A percentile compares a stretch with the other conserved stretches of the same genome.
Evolutionary conservation across 2,888 invertebrate genomes (phyloP).

Genomic region (Furcula furcula): DNA sequence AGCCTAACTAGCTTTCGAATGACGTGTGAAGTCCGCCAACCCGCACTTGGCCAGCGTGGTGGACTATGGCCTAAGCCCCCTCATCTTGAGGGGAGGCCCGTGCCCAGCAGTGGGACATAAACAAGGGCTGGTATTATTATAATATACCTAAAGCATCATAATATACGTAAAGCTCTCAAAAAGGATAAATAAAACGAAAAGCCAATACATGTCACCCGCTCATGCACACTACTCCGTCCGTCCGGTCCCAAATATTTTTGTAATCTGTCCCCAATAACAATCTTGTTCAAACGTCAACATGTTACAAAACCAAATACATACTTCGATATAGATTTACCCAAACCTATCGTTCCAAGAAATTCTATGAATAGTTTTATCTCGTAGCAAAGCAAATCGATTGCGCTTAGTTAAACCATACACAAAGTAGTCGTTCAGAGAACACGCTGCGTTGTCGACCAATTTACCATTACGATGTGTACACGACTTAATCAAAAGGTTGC

Average conservation of each 20-base stretch:
- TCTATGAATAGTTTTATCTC: conserved; percentile 25
- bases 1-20: too few relatives aligned
- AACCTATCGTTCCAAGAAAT: conserved; percentile 16
- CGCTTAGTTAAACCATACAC: conserved; percentile 18
- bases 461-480: conserved; percentile 25
- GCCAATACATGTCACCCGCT: too few relatives aligned
- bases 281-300: not conserved
- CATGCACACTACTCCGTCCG: too few relatives aligned
- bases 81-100: too few relatives aligned
- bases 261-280: not conserved
- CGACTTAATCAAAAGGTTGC: conserved; percentile 24
- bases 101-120: too few relatives aligned
- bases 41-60: too few relatives aligned
- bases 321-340: conserved; percentile 10
- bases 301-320: conserved; percentile 3
- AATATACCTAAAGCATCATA: too few relatives aligned
- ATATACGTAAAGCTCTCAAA: too few relatives aligned
- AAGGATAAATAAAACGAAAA: too few relatives aligned
- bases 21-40: too few relatives aligned
- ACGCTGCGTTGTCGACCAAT: conserved; percentile 17
- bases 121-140: too few relatives aligned
- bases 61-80: too few relatives aligned
- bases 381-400: conserved; percentile 22
- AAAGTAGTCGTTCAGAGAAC: conserved; percentile 18
- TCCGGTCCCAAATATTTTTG: not conserved